Evolutionary conservation across 37 sponge, comb jelly and placozoan genomes (phyloP), one percentile per base, ranked within the genome.

Genomic region (Petrosia ficiformis): DNA sequence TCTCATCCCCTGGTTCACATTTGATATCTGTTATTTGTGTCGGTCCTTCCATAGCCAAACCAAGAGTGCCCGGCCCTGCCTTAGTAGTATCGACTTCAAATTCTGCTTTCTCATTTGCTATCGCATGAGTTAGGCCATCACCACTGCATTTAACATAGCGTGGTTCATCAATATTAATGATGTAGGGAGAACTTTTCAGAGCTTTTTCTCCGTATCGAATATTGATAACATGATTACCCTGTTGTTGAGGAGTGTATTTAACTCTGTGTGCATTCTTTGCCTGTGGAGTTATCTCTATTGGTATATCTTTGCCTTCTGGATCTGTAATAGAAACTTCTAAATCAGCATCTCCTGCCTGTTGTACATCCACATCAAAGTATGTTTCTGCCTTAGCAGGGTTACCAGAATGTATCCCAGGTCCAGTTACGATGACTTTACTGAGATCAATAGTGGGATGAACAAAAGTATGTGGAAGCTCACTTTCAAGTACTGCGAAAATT

Each of bases 351-450:
- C 94, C 96, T 24, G 94, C 94, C 39, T 87, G 82, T 22, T 88
- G 81, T 22, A 94, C 90, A 63, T 87, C 81, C 0, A 98, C 99
- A 19, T 60, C 75, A 72, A 98, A 98, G 48, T 80, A 68, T 3
- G 96, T 92, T 34, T 87, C 87, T 28, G 80, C 75, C 1, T 65
- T 54, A 30, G 80, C 87, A 5, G 79, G 26, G 6, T 86, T 54
- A 0, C 95, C 99, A 1, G 70, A 29, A 30, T 92, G 82, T 32
- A 98, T 44, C 8, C 99, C 99, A 32, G 95, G 95, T 19, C 98
- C 98, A 31, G 80, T 70, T 26, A 90, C 89, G 39, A 77, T 80
- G 39, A 89, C 87, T 65, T 84, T 89, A 39, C 81, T 79, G 5
- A 84, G 82, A 68, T 94, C 90, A 1, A 34, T 16, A 21, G 81